phyloP scores from a whole-genome alignment of 2,797 vertebrate species.

The Amphiprion clarkii region DNA sequence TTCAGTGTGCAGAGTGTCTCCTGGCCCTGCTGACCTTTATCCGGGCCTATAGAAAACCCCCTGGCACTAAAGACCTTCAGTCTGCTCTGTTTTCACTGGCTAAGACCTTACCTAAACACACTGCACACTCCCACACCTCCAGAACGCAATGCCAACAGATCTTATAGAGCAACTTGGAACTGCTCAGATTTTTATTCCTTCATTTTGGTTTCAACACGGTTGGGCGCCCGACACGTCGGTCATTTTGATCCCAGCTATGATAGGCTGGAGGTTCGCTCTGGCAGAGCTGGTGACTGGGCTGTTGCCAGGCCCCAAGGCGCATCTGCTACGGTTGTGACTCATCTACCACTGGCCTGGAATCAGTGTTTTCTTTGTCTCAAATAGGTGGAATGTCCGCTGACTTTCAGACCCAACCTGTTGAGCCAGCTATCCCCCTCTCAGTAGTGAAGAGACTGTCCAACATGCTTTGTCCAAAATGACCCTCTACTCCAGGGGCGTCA shows the following conservation, averaged over 20 bases:
- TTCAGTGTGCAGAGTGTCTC: constrained; percentile 59
- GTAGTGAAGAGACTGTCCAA: constrained; percentile 5
- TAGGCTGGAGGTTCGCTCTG: constrained; percentile 41
- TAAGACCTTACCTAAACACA: constrained; percentile 80
- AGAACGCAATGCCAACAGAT: constrained; percentile 40
- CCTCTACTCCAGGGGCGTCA: no score
- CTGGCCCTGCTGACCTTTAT: constrained; percentile 71
- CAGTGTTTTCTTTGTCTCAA: constrained; percentile 74
- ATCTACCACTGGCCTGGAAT: constrained; percentile 64
- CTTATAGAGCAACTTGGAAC: constrained; percentile 36
- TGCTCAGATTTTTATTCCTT: constrained; percentile 28
- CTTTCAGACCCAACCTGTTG: constrained; percentile 76
- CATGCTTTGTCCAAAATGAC: not conserved
- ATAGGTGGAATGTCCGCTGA: constrained; percentile 70
- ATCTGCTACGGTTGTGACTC: constrained; percentile 72
- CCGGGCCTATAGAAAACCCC: constrained; percentile 57
- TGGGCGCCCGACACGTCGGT: constrained; percentile 32
- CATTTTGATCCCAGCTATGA: constrained; percentile 23
- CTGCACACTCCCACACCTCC: constrained; percentile 61
- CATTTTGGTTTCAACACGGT: constrained; percentile 21
- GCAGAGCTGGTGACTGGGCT: constrained; percentile 7
- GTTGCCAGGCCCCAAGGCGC: constrained; percentile 61
- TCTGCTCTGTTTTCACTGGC: constrained; percentile 71
- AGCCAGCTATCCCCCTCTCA: constrained; percentile 32
- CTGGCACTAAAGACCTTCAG: constrained; percentile 60